Evolutionary conservation across 2,797 vertebrate genomes (phyloP).

Genomic region (Cuculus canorus): DNA sequence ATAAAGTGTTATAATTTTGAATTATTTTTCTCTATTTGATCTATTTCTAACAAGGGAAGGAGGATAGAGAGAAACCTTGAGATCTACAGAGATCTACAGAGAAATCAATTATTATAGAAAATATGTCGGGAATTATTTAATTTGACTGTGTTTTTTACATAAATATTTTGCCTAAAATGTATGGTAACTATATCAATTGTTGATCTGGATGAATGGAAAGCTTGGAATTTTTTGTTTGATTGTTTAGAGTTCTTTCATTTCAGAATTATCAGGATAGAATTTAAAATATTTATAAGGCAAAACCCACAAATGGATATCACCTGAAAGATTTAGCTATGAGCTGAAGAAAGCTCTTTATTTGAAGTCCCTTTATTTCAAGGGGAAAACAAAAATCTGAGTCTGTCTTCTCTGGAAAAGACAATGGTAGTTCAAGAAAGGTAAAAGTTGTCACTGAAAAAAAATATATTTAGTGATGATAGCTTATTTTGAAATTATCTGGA

Average conservation of each 20-base stretch:
- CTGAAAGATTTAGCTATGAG: background rate
- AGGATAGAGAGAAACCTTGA: background rate
- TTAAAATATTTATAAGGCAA: background rate
- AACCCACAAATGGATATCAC: rapidly evolving
- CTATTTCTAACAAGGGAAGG: background rate
- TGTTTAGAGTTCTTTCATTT: background rate
- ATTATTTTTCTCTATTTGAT: background rate
- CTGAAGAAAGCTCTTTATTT: background rate
- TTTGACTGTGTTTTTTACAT: background rate
- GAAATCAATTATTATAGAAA: background rate
- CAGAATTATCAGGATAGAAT: background rate
- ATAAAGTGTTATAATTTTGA: background rate
- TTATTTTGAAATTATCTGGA: background rate
- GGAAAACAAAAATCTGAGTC: background rate
- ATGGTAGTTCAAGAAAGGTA: background rate
- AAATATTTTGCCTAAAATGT: background rate
- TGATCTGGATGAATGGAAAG: background rate
- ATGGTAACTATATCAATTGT: background rate
- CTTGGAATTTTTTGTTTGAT: background rate
- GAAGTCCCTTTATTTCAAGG: background rate
- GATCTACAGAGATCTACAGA: background rate
- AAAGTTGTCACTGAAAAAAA: background rate
- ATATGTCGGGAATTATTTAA: background rate
- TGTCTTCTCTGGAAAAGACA: background rate
- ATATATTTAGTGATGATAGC: background rate